Percentiles rank a stretch among this genome's conserved stretches.
Conservation (phyloP, 64 coral and sea anemone genomes). For the Stichodactyla helianthus region DNA sequence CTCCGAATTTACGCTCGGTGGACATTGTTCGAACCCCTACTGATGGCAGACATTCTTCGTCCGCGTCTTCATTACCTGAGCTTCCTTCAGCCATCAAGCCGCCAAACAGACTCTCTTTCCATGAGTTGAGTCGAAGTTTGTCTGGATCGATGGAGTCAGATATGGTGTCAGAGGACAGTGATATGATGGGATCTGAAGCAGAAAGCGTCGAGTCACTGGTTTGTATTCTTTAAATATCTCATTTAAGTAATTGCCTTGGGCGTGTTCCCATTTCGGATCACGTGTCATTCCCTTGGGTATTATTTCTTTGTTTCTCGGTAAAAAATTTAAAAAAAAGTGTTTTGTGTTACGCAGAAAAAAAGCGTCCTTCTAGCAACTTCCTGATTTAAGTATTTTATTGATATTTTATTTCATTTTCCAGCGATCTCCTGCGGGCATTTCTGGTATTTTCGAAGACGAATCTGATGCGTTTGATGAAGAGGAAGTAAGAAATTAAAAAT, state of each 20-base stretch:
- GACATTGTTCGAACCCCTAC: neutral
- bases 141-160: neutral
- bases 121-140: neutral
- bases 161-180: conserved; percentile 6
- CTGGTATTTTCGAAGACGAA: neutral
- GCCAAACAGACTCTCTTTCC: neutral
- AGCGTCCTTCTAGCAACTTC: too few species aligned
- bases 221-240: neutral
- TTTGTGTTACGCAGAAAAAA: too few species aligned
- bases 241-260: too few species aligned
- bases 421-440: neutral
- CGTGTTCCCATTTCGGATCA: too few species aligned
- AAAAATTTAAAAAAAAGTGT: too few species aligned
- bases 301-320: too few species aligned
- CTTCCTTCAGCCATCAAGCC: neutral
- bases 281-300: too few species aligned
- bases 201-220: conserved; percentile 25
- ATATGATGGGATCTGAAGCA: conserved; percentile 17
- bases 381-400: too few species aligned
- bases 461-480: neutral
- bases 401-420: neutral
- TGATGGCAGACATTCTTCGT: neutral
- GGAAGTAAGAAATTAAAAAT: neutral
- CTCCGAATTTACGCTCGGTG: neutral
- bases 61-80: neutral